These are phyloP conservation scores for Himalopsyche anomala DNA, from an alignment of 2,888 invertebrate genomes.

Conservation along the genomic window DNA sequence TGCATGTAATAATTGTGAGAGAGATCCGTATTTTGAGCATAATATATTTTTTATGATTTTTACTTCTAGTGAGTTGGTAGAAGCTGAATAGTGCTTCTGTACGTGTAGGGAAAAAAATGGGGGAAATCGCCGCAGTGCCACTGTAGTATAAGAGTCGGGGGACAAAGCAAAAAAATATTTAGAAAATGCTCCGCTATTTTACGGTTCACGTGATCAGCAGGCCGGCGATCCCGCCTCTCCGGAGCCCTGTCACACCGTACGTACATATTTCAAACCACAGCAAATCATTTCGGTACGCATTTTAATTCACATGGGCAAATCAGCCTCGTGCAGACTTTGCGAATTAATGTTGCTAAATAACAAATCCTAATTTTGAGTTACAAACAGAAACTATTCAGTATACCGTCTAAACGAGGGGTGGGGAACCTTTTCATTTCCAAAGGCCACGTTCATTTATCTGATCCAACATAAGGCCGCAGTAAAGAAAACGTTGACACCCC, in stretches of 20 bases:
- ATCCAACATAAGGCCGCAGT: no score
- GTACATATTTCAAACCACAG: not conserved
- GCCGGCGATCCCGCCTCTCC: not conserved
- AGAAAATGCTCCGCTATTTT: not conserved
- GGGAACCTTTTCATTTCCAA: no score
- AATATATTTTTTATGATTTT: no score
- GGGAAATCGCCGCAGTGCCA: not conserved
- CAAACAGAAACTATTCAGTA: no score
- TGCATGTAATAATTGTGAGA: no score
- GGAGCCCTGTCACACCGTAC: conserved; percentile 13
- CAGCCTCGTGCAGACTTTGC: not conserved
- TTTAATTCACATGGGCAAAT: not conserved
- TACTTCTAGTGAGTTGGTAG: no score
- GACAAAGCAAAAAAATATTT: not conserved
- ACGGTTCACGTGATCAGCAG: not conserved
- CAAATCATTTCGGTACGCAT: not conserved
- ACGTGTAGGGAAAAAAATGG: not conserved
- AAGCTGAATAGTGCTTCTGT: no score
- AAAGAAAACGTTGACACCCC: no score
- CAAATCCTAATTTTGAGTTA: not conserved
- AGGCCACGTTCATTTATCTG: no score
- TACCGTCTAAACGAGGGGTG: no score
- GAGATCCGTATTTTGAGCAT: no score
- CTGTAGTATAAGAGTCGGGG: not conserved
- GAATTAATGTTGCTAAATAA: not conserved